A percentile compares a stretch with the other conserved stretches of the same genome.
These are phyloP conservation scores for Ellobius talpinus DNA, from an alignment of 2,113 vertebrate species.

Conservation along the genomic window DNA sequence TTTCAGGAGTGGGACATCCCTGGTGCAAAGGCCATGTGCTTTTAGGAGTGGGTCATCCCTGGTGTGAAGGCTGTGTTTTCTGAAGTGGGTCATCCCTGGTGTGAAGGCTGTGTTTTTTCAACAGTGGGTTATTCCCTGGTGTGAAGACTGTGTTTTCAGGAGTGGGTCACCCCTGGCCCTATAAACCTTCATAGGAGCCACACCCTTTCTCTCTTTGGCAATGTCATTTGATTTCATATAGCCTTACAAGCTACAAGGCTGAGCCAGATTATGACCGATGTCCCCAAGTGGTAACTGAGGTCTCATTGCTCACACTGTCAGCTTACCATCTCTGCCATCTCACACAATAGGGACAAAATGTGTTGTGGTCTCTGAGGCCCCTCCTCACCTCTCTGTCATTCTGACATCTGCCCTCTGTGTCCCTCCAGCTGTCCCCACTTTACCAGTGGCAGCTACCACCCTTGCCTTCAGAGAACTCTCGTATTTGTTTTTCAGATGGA, in stretches of 20 bases:
- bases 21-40: rapidly evolving
- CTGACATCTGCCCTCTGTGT: neutral
- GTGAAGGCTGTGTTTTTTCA: too few species aligned
- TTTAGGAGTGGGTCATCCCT: neutral
- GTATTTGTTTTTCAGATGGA: neutral
- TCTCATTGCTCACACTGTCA: neutral
- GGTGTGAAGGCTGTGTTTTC: too few species aligned
- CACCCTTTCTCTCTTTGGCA: neutral
- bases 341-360: neutral
- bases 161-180: too few species aligned
- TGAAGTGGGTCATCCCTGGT: too few species aligned
- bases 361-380: neutral
- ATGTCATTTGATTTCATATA: neutral
- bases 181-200: neutral
- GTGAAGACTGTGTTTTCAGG: neutral
- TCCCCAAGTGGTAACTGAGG: neutral
- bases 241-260: neutral
- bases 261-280: neutral
- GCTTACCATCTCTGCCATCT: neutral
- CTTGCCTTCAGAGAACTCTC: neutral
- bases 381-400: neutral
- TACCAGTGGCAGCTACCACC: neutral
- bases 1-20: too few species aligned
- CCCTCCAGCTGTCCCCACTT: neutral
- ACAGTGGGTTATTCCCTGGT: too few species aligned